Evolutionary conservation across 2,888 invertebrate genomes (phyloP).

Genomic region (Harpagoxenus sublaevis): DNA sequence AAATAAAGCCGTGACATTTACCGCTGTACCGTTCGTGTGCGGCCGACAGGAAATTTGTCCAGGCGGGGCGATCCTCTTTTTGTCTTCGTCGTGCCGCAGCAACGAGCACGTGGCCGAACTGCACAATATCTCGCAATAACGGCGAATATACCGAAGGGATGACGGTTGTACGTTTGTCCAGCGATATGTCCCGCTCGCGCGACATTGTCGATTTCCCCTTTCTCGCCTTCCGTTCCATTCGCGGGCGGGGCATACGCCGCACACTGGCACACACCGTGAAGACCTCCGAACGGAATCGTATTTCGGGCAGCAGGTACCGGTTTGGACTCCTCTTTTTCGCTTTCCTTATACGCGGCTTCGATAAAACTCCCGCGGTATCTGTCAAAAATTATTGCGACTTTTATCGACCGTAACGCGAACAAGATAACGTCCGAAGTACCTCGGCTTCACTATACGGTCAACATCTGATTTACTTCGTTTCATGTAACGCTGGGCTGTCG

Average conservation of each 20-base stretch:
- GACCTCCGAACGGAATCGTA: slow-evolving; percentile 21
- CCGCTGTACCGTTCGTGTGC: slow-evolving; percentile 19
- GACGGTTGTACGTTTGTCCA: slow-evolving; percentile 38
- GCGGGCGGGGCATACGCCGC: not conserved
- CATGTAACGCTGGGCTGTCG: not conserved
- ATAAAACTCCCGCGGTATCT: slow-evolving; percentile 58
- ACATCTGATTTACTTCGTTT: slow-evolving; percentile 40
- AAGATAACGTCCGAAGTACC: slow-evolving; percentile 1
- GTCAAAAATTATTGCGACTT: slow-evolving; percentile 49
- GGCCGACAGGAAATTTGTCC: slow-evolving; percentile 49
- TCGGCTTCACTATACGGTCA: not conserved
- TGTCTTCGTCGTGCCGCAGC: not conserved
- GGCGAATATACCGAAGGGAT: slow-evolving; percentile 1
- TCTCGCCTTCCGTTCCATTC: slow-evolving; percentile 26
- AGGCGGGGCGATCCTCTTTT: slow-evolving; percentile 16
- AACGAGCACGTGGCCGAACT: slow-evolving; percentile 40
- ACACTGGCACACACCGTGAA: not conserved
- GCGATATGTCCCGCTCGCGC: slow-evolving; percentile 36
- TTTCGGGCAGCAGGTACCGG: not conserved
- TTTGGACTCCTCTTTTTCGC: not conserved
- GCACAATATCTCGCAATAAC: slow-evolving; percentile 55
- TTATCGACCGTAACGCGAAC: slow-evolving; percentile 39
- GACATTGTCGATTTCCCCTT: slow-evolving; percentile 33
- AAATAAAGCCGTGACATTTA: slow-evolving; percentile 48
- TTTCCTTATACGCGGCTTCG: slow-evolving; percentile 39